Percentiles rank a stretch among this genome's conserved stretches.
Conservation (phyloP, 2,113 vertebrate species). For the Dunckerocampus dactyliophorus region DNA sequence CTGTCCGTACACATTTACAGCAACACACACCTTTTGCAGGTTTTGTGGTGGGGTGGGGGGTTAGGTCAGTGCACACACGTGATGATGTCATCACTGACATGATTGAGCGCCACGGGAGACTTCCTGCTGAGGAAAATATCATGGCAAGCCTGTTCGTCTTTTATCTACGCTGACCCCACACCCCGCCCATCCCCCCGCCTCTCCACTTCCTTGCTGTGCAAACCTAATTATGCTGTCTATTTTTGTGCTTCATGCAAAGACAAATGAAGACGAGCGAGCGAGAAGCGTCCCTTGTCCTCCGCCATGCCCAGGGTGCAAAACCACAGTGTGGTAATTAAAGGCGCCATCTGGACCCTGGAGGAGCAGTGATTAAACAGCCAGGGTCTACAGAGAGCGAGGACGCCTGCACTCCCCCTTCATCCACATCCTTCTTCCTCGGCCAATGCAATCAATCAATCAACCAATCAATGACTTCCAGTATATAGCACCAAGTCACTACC, state of each 20-base stretch:
- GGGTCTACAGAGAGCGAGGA: constrained; percentile 24
- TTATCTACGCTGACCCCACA: constrained; percentile 22
- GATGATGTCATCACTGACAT: constrained; percentile 44
- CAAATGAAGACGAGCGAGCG: constrained; percentile 22
- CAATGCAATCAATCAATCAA: no score
- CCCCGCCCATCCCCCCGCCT: constrained; percentile 8
- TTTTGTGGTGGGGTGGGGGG: no score
- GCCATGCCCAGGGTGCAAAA: constrained; percentile 53
- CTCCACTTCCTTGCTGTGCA: constrained; percentile 11
- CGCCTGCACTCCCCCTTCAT: background rate
- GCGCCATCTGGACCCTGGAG: constrained; percentile 56
- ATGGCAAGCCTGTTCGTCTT: constrained; percentile 48
- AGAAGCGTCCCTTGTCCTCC: constrained; percentile 44
- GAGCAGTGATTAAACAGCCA: constrained; percentile 48
- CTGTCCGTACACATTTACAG: no score
- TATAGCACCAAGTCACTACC: no score
- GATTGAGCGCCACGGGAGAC: constrained; percentile 48
- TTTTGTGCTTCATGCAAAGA: constrained; percentile 13
- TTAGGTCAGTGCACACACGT: constrained; percentile 36
- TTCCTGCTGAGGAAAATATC: constrained; percentile 50
- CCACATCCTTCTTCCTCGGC: no score
- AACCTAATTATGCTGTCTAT: constrained; percentile 27
- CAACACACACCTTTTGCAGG: background rate
- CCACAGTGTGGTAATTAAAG: constrained; percentile 66
- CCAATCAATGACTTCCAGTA: no score